Evolutionary conservation across 2,113 vertebrate species (phyloP).

Genomic region (Rattus rattus): DNA sequence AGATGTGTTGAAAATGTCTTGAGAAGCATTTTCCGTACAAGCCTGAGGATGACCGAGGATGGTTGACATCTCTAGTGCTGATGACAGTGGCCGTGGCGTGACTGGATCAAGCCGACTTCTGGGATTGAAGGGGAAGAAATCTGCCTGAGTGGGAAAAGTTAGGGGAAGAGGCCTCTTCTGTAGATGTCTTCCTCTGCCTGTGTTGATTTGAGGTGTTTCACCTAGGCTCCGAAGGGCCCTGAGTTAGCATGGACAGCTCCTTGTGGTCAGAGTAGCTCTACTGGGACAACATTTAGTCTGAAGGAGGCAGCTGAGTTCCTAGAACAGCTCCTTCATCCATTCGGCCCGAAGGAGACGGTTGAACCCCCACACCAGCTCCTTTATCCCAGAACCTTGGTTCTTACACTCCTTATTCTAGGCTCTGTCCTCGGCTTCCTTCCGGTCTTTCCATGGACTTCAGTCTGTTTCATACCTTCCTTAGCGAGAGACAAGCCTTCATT

Average conservation of each 20-base stretch:
- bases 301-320: neutral
- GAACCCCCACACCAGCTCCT: neutral
- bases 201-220: accelerated
- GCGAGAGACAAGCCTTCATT: neutral
- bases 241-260: accelerated
- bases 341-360: neutral
- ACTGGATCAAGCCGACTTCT: no score
- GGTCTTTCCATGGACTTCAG: accelerated
- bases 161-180: neutral
- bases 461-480: neutral
- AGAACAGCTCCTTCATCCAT: neutral
- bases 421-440: neutral
- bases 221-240: neutral
- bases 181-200: neutral
- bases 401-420: neutral
- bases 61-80: neutral
- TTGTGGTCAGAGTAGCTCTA: neutral
- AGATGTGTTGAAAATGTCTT: neutral
- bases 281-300: neutral
- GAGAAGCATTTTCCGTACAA: neutral
- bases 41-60: neutral
- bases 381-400: neutral
- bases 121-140: neutral
- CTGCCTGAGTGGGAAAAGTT: neutral
- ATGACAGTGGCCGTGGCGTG: neutral